phyloP scores from a whole-genome alignment of 2,888 invertebrate species.

The Patella caerulea region DNA sequence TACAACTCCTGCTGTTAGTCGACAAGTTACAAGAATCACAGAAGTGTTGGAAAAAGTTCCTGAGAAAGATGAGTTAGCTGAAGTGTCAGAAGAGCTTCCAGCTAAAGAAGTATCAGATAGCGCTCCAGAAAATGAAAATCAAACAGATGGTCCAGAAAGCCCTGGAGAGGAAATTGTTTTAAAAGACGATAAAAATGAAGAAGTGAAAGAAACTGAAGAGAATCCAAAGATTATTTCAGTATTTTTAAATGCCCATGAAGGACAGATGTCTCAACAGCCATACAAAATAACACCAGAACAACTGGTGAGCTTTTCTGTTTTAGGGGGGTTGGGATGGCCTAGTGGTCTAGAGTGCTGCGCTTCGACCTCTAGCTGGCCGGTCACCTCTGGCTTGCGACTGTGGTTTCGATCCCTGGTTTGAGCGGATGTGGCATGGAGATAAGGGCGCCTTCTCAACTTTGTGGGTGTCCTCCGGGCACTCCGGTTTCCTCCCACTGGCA shows the following conservation, averaged over 20 bases:
- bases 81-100: constrained; percentile 12
- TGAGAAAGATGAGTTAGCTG: neutral
- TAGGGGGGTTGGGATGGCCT: too few species aligned
- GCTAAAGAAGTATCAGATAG: neutral
- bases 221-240: constrained; percentile 55
- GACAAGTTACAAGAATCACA: constrained; percentile 34
- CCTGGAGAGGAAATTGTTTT: constrained; percentile 8
- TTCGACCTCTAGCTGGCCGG: too few species aligned
- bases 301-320: constrained; percentile 56
- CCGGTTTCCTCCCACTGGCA: too few species aligned
- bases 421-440: too few species aligned
- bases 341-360: too few species aligned
- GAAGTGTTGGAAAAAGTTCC: constrained; percentile 12
- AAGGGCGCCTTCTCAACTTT: too few species aligned
- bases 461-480: too few species aligned
- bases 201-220: constrained; percentile 13
- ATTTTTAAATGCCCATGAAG: constrained; percentile 57
- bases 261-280: constrained; percentile 45
- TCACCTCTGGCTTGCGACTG: too few species aligned
- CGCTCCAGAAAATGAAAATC: neutral
- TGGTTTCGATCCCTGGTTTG: too few species aligned
- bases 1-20: constrained; percentile 45
- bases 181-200: constrained; percentile 11
- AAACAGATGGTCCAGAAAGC: neutral
- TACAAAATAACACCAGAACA: constrained; percentile 60